Percentiles rank a stretch among this genome's conserved stretches.
Conservation (phyloP, 2,888 invertebrate species). For the Aromia moschata region DNA sequence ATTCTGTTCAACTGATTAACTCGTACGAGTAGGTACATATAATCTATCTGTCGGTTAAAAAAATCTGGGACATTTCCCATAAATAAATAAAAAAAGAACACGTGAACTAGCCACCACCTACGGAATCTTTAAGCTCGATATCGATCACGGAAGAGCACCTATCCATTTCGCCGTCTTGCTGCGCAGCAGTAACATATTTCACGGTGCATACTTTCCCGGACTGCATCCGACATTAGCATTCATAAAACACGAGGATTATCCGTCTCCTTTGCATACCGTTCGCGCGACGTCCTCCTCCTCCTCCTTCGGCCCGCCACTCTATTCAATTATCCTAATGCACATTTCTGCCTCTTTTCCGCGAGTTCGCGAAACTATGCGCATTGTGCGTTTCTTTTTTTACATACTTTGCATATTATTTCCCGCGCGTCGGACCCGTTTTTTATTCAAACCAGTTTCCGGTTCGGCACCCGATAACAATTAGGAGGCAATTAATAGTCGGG, state of each 20-base stretch:
- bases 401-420: neutral
- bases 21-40: no score
- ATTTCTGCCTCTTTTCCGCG: neutral
- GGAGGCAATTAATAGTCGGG: neutral
- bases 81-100: no score
- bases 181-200: neutral
- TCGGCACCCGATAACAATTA: neutral
- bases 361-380: neutral
- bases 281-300: neutral
- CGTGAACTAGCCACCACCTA: no score
- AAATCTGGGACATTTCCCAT: no score
- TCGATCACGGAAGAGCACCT: neutral
- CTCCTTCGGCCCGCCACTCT: neutral
- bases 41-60: no score
- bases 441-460: neutral
- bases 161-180: neutral
- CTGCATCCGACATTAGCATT: constrained; percentile 23
- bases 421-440: neutral
- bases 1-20: no score
- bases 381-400: no score
- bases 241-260: constrained; percentile 13
- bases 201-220: neutral
- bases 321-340: neutral
- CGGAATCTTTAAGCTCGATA: no score
- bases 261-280: neutral